phyloP scores from a whole-genome alignment of 2,797 vertebrate genomes.

The Echiichthys vipera region DNA sequence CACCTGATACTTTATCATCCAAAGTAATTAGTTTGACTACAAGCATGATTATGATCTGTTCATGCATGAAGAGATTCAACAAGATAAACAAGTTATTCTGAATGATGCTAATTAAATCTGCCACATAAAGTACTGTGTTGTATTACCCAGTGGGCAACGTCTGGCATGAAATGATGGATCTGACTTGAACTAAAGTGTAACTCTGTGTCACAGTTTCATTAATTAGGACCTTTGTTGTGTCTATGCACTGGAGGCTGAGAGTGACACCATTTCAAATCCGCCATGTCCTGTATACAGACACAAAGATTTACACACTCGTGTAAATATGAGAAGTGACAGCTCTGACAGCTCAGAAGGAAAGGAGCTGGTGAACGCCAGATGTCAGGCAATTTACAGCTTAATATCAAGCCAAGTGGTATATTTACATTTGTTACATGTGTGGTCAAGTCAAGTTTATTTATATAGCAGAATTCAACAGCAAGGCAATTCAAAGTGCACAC shows the following conservation, averaged over 20 bases:
- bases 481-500: too few relatives aligned
- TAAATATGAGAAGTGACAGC: not conserved
- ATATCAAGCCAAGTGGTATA: not conserved
- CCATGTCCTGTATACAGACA: not conserved
- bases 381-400: not conserved
- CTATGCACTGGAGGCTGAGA: not conserved
- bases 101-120: slow-evolving; percentile 1
- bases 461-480: too few relatives aligned
- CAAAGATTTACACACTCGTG: not conserved
- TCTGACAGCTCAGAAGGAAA: not conserved
- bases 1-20: slow-evolving; percentile 5
- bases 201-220: not conserved
- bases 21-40: slow-evolving; percentile 11
- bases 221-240: not conserved
- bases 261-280: not conserved
- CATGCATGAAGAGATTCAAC: not conserved
- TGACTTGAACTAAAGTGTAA: not conserved
- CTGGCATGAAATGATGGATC: not conserved
- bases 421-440: not conserved
- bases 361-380: not conserved
- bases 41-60: slow-evolving; percentile 1
- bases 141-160: not conserved
- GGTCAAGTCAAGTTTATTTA: too few relatives aligned
- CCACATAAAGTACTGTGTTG: not conserved
- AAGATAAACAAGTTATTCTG: not conserved